phyloP scores from a whole-genome alignment of 1,140 invertebrate genomes.

The Panagrolaimus sp. region DNA sequence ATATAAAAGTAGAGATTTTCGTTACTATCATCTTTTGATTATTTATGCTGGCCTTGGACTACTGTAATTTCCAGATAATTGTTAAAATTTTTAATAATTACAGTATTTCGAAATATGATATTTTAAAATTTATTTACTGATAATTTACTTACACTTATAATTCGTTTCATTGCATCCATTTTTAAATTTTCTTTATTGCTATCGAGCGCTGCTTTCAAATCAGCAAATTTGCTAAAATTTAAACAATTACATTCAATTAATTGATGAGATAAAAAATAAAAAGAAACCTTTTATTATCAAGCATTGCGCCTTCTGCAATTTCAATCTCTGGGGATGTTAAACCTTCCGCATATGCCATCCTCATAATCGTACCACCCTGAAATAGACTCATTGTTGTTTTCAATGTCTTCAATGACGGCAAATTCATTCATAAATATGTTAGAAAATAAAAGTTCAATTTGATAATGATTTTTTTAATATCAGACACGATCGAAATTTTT shows the following conservation, averaged over 20 bases:
- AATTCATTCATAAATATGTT: no score
- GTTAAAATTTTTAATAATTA: slow-evolving; percentile 7
- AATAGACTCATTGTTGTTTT: neutral
- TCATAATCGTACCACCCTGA: slow-evolving; percentile 64
- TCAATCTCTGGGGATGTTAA: slow-evolving; percentile 51
- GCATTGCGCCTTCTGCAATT: slow-evolving; percentile 55
- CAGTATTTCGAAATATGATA: slow-evolving; percentile 24
- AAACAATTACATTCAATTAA: no score
- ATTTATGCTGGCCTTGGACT: no score
- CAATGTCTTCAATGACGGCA: neutral
- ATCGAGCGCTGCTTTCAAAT: slow-evolving; percentile 78
- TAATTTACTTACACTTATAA: slow-evolving; percentile 79
- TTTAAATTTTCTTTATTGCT: slow-evolving; percentile 93
- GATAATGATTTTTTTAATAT: no score
- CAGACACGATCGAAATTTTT: no score
- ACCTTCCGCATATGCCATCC: slow-evolving; percentile 61
- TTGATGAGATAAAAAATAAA: no score
- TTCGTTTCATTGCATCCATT: slow-evolving; percentile 97
- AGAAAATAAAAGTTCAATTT: no score
- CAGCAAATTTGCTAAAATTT: slow-evolving; percentile 58
- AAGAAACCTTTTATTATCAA: slow-evolving; percentile 38
- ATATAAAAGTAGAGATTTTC: no score
- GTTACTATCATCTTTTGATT: no score
- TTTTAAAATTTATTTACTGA: no score
- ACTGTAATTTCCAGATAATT: no score